Base-by-base conservation (phyloP, 2,113 vertebrate genomes). In the Vanacampus margaritifer region DNA sequence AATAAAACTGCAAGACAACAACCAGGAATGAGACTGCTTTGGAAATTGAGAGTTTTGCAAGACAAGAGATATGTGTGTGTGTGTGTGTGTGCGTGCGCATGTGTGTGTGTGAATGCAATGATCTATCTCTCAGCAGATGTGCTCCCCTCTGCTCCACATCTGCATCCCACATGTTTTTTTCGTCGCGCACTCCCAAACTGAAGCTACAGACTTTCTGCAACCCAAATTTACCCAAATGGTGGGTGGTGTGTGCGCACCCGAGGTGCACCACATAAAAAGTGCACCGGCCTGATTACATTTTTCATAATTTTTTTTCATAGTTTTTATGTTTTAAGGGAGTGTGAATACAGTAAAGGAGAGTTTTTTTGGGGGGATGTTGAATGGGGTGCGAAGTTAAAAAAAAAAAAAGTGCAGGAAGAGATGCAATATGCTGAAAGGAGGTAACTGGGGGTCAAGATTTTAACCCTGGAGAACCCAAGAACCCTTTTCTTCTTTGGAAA, bases 141-240 rank as follows among this genome's bases (percentile, higher is more conserved):
- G 69, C 78, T 74, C 68, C 61, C 75, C 76, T 72, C 67, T 43
- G 50, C 68, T 83, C 76, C 86, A 89, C 90, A 92, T 90, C 90
- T 92, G 90, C 81, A 82, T 81, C 67, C 84, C 90, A 91, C 87
- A 91, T 91, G 89, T 91, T 85, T 32, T 84, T 80, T 78, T 87
- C 26, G 41, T 76, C 39, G 39, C 13, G 4, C 26, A 28, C 54
- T 28, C 26, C 54, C 14, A 28, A 57, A 51, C 48, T 51, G 21
- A 51, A 51, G 9, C 54, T 57, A 19, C 14, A 16, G 14, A 54
- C 14, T 6, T 32, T 32, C 11, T 17, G 54, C 54, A 14, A 78
- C 75, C 63, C 9, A 8, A 8, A 2, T 50, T 51, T 23, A 51
- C n/a, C 21, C n/a, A 21, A 51, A 51, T 11, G 48, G 21, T 23